Conservation (phyloP, 2,797 vertebrate genomes). For the Coilia nasus region DNA sequence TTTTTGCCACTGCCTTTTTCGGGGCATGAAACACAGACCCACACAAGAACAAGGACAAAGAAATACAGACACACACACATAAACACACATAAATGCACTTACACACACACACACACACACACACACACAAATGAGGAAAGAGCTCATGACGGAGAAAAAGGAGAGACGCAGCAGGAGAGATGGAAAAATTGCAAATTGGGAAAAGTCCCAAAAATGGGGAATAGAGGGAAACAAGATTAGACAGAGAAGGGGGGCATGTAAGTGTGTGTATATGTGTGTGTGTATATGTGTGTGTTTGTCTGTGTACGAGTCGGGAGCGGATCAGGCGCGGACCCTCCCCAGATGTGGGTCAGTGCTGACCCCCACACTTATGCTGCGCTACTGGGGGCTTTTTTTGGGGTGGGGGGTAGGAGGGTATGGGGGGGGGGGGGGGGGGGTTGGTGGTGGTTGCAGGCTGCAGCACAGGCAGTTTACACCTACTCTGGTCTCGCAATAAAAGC, state of each 20-base stretch:
- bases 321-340: background rate
- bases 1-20: background rate
- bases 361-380: background rate
- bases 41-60: background rate
- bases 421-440: too few species aligned
- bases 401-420: too few species aligned
- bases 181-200: background rate
- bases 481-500: conserved; percentile 48
- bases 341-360: background rate
- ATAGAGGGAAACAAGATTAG: background rate
- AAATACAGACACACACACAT: too few species aligned
- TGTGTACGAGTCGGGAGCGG: conserved; percentile 6
- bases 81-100: too few species aligned
- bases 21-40: background rate
- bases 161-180: background rate
- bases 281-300: conserved; percentile 18
- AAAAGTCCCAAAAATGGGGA: background rate
- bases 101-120: conserved; percentile 24
- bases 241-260: background rate
- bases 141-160: background rate
- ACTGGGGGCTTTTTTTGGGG: background rate
- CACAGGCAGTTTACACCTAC: conserved; percentile 47
- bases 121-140: background rate
- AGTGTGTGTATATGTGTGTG: background rate
- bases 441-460: background rate